These are phyloP conservation scores for Agrochola lychnidis DNA, from an alignment of 2,888 invertebrate species.

Conservation along the genomic window DNA sequence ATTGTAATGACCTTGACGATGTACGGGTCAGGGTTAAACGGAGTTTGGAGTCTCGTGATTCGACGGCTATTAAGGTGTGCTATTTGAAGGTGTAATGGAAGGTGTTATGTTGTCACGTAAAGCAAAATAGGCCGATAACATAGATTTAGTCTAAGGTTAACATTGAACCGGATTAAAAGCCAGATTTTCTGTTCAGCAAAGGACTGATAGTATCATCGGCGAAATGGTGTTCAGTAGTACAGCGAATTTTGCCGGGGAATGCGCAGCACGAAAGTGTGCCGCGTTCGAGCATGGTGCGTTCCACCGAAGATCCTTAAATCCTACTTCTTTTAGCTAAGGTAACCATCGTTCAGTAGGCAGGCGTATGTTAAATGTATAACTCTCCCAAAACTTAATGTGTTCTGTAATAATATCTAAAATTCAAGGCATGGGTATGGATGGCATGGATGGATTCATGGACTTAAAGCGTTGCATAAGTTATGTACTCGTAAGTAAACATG, in stretches of 20 bases:
- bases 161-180: neutral
- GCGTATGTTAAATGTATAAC: neutral
- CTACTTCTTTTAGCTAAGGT: neutral
- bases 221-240: neutral
- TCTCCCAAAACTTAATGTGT: no score
- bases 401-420: neutral
- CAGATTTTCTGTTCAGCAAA: neutral
- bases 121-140: neutral
- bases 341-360: neutral
- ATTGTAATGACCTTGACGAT: constrained; percentile 44
- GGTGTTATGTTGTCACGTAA: neutral
- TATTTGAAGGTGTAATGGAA: constrained; percentile 18
- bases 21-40: constrained; percentile 44
- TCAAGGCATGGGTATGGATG: no score
- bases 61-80: neutral
- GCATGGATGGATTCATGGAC: no score
- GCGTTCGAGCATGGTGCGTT: neutral
- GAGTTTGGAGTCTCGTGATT: constrained; percentile 25
- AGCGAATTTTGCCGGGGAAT: neutral
- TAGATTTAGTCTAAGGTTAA: neutral
- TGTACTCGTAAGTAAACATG: constrained; percentile 2
- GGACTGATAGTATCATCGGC: no score
- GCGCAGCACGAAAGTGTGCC: neutral
- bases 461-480: neutral
- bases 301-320: neutral